Base-by-base conservation (phyloP, 1,140 invertebrate genomes). In the Forficula auricularia region DNA sequence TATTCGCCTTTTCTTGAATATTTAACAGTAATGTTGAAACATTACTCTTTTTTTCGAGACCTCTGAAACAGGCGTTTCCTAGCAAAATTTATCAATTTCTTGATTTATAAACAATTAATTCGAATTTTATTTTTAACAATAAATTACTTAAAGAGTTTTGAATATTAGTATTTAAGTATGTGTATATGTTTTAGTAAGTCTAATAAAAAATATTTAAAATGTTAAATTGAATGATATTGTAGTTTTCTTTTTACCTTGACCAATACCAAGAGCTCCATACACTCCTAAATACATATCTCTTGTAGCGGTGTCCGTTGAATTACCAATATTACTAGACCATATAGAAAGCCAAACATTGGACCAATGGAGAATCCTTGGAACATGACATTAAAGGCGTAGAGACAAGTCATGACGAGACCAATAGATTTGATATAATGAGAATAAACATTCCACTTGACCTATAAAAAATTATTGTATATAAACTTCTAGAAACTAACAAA, bases 341-440 rank as follows among this genome's bases (percentile, higher is more conserved):
- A 68, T 54, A 48, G 83, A 82, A 1, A 97, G 69, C 90, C 91
- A 98, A 46, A 95, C 66, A 64, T 91, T 96, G 18, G 88, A 83
- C 47, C 82, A 45, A 96, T 82, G 55, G 80, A 80, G 60, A 91
- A 87, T 38, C 70, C 70, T 74, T 90, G 87, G 57, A 80, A 84
- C 13, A 85, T 54, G n/a, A 85, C 67, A 59, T 90, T 91, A 59
- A 91, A 73, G 0, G 65, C 3, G 86, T 90, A 4, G 76, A 58
- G 13, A 79, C 52, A n/a, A 1, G 77, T 73, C 9, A 88, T 63
- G 43, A 75, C 59, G 45, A 81, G 59, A 38, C 89, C 89, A 38
- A 94, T 82, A 16, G 84, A 83, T 54, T 73, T 76, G 44, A 94
- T 66, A 56, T 96, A 96, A 58, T 91, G 77, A 46, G 79, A 70